Evolutionary conservation across 2,113 vertebrate genomes (phyloP), one percentile per base, ranked within the genome.

Genomic region (Poecilia latipinna): DNA sequence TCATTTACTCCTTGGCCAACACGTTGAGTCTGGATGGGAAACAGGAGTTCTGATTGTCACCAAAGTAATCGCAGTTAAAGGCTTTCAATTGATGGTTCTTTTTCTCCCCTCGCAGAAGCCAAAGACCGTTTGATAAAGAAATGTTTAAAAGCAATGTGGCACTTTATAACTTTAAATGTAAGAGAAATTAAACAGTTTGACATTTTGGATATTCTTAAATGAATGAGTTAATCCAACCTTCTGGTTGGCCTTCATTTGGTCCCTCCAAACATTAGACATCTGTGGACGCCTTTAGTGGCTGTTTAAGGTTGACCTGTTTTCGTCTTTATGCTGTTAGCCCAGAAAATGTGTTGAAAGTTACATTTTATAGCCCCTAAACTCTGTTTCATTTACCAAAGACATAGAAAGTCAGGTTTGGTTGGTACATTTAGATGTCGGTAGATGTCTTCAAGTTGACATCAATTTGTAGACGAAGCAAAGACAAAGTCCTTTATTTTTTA

Each of bases 1-100:
- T 94, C 1, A 86, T 92, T 69, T 96, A 95, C 80, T 95, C 95
- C 3, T 70, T 95, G 51, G 94, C 94, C 64, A 95, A 96, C 57
- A 93, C 80, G 0, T 28, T 78, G 17, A 90, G 78, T 72, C 51
- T 74, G 12, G 87, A 88, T 44, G 74, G 76, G 62, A 86, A 80
- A 70, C 80, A 71, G 31, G 82, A 87, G 24, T 67, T 62, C 48
- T 87, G 83, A 89, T 28, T 78, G 24, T 69, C 61, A 22, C 29
- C 37, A 8, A 76, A 7, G 71, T 26, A 60, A 69, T 8, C 24
- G 42, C n/a, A 69, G 17, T 19, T 5, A 48, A 4, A 80, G 35
- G 60, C 28, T 51, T 69, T 77, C 6, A 4, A n/a, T 39, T 15
- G 4, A 32, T 37, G 17, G 6, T 69, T 24, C 35, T 33, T 7